These are phyloP conservation scores for Lagenorhynchus albirostris DNA, from an alignment of 2,113 vertebrate genomes.

Conservation along the genomic window DNA sequence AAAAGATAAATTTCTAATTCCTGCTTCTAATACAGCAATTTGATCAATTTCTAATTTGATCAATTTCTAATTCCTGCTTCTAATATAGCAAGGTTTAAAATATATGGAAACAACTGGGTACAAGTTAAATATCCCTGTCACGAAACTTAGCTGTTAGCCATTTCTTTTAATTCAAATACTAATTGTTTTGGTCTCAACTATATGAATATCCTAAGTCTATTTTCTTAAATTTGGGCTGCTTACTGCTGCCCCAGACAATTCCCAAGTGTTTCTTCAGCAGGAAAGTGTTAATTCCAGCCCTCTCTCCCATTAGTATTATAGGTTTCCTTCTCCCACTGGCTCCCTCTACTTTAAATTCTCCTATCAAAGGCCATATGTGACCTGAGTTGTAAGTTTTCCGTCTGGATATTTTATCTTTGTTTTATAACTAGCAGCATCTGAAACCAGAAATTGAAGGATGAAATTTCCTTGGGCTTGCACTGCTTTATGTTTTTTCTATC, in stretches of 20 bases:
- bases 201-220: background rate
- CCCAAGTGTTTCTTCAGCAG: background rate
- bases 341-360: background rate
- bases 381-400: background rate
- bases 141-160: background rate
- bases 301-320: background rate
- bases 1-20: conserved; percentile 49
- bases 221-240: background rate
- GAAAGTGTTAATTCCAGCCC: background rate
- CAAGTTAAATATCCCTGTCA: background rate
- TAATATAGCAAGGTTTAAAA: background rate
- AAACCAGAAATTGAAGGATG: background rate
- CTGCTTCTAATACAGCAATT: background rate
- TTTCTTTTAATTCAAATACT: background rate
- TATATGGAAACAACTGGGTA: background rate
- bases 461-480: background rate
- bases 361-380: background rate
- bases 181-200: background rate
- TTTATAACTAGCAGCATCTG: background rate
- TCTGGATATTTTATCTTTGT: background rate
- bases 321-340: background rate
- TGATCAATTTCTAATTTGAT: conserved; percentile 11
- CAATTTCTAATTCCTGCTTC: conserved; percentile 35
- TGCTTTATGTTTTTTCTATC: background rate
- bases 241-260: background rate